Evolutionary conservation across 2,888 invertebrate species (phyloP).

Genomic region (Cantharis rustica): DNA sequence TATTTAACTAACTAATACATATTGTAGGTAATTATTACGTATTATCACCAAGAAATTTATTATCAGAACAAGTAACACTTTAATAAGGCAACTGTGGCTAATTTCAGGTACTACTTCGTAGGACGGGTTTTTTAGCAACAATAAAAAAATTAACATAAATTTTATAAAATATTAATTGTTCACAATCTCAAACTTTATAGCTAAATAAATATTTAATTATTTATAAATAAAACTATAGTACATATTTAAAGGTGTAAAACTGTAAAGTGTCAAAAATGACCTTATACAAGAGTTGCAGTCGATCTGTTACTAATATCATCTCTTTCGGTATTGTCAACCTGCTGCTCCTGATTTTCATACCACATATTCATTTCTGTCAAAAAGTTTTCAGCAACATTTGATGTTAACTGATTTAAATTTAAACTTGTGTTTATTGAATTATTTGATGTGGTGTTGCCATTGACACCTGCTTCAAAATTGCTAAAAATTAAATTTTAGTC

Average conservation of each 20-base stretch:
- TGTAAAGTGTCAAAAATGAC: background rate
- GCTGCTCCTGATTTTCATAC: slow-evolving; percentile 55
- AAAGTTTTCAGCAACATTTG: slow-evolving; percentile 57
- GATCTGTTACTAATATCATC: slow-evolving; percentile 43
- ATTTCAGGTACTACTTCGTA: slow-evolving; percentile 13
- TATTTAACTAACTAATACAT: background rate
- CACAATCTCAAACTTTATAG: background rate
- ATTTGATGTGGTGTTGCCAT: slow-evolving; percentile 38
- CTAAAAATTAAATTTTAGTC: slow-evolving; percentile 20
- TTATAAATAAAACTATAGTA: background rate
- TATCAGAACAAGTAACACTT: background rate
- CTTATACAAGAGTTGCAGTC: slow-evolving; percentile 48
- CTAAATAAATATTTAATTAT: background rate
- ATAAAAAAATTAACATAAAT: background rate
- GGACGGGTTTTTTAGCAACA: background rate
- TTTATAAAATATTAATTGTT: background rate
- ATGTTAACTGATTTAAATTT: slow-evolving; percentile 44
- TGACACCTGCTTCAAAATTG: slow-evolving; percentile 35
- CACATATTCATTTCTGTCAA: slow-evolving; percentile 64
- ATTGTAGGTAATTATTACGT: background rate
- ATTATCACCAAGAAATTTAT: background rate
- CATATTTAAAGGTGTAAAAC: background rate
- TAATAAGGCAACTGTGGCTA: slow-evolving; percentile 10
- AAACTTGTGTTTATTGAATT: slow-evolving; percentile 45
- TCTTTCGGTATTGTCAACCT: slow-evolving; percentile 40